Evolutionary conservation across 2,888 invertebrate genomes (phyloP).

Genomic region (Clusia tigrina): DNA sequence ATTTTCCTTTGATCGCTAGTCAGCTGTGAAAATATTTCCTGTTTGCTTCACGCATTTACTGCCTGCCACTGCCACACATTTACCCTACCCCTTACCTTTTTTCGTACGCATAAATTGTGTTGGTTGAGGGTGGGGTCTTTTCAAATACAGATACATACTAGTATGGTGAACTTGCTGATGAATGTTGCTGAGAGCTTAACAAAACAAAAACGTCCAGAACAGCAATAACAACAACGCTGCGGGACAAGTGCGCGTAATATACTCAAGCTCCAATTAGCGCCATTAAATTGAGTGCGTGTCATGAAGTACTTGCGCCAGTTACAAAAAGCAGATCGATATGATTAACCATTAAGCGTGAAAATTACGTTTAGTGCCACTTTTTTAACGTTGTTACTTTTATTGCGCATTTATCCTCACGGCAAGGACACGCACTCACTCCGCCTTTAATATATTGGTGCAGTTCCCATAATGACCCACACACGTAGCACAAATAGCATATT

Average conservation of each 20-base stretch:
- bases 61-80: neutral
- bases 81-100: neutral
- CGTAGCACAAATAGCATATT: neutral
- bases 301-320: no score
- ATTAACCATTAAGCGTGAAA: conserved; percentile 18
- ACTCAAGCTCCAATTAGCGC: conserved; percentile 12
- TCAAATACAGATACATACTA: no score
- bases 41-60: neutral
- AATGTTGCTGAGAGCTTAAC: neutral
- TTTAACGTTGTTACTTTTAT: neutral
- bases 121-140: no score
- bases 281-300: conserved; percentile 6
- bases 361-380: neutral
- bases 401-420: neutral
- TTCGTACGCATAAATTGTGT: no score
- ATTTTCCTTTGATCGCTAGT: conserved; percentile 27
- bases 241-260: neutral
- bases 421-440: neutral
- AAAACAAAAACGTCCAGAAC: no score
- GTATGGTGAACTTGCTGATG: neutral
- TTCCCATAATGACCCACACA: no score
- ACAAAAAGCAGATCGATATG: conserved; percentile 13
- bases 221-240: no score
- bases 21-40: conserved; percentile 24
- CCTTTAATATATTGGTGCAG: neutral